A percentile compares a stretch with the other conserved stretches of the same genome.
Conservation (phyloP, 2,113 vertebrate species). For the Pachypanchax playfairii region DNA sequence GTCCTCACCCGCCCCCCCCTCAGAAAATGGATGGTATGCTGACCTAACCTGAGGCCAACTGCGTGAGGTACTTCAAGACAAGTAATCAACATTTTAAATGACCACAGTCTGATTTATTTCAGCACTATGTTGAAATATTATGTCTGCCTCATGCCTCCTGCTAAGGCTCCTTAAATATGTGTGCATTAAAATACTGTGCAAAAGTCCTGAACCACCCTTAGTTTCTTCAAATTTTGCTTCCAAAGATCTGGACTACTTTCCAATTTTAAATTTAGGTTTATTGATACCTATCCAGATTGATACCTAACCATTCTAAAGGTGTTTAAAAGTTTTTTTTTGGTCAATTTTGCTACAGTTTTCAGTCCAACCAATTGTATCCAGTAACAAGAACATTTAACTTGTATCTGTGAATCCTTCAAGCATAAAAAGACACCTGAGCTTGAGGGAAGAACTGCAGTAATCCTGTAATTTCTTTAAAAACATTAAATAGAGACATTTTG, state of each 20-base stretch:
- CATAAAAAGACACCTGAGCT: background rate
- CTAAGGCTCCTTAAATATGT: constrained; percentile 15
- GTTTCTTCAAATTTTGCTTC: background rate
- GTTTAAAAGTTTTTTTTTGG: no score
- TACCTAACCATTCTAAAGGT: no score
- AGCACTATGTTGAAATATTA: constrained; percentile 31
- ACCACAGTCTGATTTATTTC: constrained; percentile 46
- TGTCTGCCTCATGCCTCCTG: constrained; percentile 18
- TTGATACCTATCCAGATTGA: no score
- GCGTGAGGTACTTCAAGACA: constrained; percentile 24
- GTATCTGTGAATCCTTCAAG: no score
- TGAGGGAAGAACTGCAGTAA: no score
- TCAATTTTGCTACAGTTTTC: no score
- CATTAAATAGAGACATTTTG: no score
- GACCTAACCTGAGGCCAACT: constrained; percentile 36
- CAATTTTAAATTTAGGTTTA: no score
- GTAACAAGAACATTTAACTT: no score
- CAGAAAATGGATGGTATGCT: constrained; percentile 44
- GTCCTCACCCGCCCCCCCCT: constrained; percentile 30
- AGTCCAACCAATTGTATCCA: no score
- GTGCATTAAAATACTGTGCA: background rate
- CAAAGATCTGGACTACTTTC: no score
- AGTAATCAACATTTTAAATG: constrained; percentile 35
- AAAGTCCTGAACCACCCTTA: background rate
- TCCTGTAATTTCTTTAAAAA: no score